Base-by-base conservation (phyloP, 1,140 invertebrate genomes). In the Caenorhabditis tropicalis region DNA sequence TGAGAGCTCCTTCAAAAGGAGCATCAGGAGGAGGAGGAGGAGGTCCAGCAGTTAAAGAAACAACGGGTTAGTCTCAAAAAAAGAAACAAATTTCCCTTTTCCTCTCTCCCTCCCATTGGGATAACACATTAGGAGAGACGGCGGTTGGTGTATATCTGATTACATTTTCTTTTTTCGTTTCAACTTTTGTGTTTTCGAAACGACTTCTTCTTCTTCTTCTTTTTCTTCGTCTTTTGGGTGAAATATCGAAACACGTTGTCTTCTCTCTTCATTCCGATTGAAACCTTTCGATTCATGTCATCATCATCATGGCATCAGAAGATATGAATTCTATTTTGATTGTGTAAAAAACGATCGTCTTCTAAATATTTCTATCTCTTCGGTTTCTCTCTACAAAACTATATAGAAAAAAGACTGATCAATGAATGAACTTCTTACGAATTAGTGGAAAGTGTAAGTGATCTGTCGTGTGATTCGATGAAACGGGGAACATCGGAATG, bases 401-500 rank as follows among this genome's bases (percentile, higher is more conserved):
- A 70, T 16, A n/a, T 31, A 36, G 19, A n/a, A 24, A 5, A 29
- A 12, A 46, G 53, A 56, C 27, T 19, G 31, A 65, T 65, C 31
- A 39, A 74, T 74, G 33, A 33, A 74, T 74, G 65, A 74, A 74
- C 65, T 74, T 74, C 65, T 24, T 74, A 43, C 33, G 65, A 36
- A 43, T 74, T 43, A 74, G 65, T 43, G 65, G 65, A 43, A 74
- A 43, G 65, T 74, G 65, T 74, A 74, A 74, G 65, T 74, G 27
- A 74, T 74, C 43, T 43, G 12, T 43, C 39, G 12, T 43, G 39
- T 43, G 39, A 43, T 43, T 43, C 39, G 39, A 6, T 43, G 39
- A 43, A 6, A 6, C 39, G 39, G n/a, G n/a, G n/a, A n/a, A n/a
- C n/a, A n/a, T n/a, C n/a, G n/a, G n/a, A n/a, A n/a, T n/a, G n/a